Base-by-base conservation (phyloP, 2,113 vertebrate species). In the Glareola pratincola region DNA sequence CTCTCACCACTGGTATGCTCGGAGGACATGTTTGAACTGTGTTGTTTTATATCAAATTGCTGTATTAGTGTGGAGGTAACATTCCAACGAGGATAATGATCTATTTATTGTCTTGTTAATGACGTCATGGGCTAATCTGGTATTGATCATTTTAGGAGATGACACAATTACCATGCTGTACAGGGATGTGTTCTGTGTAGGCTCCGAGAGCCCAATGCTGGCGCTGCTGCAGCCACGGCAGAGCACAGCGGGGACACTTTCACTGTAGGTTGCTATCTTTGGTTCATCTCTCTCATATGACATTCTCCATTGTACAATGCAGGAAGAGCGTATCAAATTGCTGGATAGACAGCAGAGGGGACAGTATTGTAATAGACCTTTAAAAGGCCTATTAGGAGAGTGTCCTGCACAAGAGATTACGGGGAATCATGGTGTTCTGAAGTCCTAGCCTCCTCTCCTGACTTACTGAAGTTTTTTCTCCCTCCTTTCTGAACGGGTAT, bases 91-190 rank as follows among this genome's bases (percentile, higher is more conserved):
- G 59, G 59, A 66, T 57, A 88, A 66, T 91, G 83, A 90, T 29
- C 75, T 92, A 14, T 77, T 73, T 90, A 43, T 75, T 92, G 62
- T 57, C 64, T 76, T 83, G 67, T 91, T 88, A 84, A 27, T 95
- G 68, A 75, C 62, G 39, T 75, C 41, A 37, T 41, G 51, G 64
- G 47, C 87, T 88, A 56, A 76, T 94, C 83, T 83, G 90, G 20
- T 90, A 83, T 72, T 72, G 94, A 92, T 92, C 13, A 78, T 85
- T 87, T 37, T 34, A 74, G 67, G 67, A 78, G 78, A 73, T 82
- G 50, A 72, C 12, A 36, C 60, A 73, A 3, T 85, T 86, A 41
- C 54, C 10, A 2, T 36, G 57, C 32, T 71, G 43, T 62, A 14
- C 26, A 79, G 79, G 81, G 29, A 18, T 78, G 50, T 83, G 60